A percentile compares a stretch with the other conserved stretches of the same genome.
Conservation (phyloP, 2,888 invertebrate genomes). For the Oscheius sp. region DNA sequence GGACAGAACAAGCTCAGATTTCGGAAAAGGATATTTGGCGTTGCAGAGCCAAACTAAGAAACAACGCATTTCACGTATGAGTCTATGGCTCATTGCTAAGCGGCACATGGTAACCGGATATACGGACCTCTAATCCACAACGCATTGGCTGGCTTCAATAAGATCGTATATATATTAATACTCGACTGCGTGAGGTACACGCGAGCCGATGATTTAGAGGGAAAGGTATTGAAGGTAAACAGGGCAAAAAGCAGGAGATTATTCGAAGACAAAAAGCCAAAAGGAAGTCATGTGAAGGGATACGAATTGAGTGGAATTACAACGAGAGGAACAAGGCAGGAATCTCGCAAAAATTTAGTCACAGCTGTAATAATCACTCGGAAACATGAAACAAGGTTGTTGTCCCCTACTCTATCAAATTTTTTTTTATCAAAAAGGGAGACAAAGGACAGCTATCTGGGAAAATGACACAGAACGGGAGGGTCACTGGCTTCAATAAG, state of each 20-base stretch:
- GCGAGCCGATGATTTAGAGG: too few relatives aligned
- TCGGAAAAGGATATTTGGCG: neutral
- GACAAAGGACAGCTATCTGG: too few relatives aligned
- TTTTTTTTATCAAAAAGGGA: too few relatives aligned
- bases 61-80: neutral
- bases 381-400: too few relatives aligned
- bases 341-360: conserved; percentile 16
- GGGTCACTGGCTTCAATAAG: too few relatives aligned
- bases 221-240: too few relatives aligned
- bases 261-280: conserved; percentile 25
- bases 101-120: conserved; percentile 37
- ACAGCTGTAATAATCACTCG: conserved; percentile 12
- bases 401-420: too few relatives aligned
- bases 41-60: neutral
- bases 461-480: too few relatives aligned
- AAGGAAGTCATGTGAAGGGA: conserved; percentile 17
- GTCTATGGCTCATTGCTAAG: conserved; percentile 26
- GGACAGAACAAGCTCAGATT: neutral
- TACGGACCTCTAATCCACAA: conserved; percentile 34
- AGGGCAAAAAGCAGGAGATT: conserved; percentile 20
- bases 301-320: conserved; percentile 13
- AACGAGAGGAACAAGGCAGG: conserved; percentile 17
- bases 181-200: neutral
- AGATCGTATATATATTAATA: conserved; percentile 27
- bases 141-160: conserved; percentile 35